Base-by-base conservation (phyloP, 1,140 invertebrate genomes). In the Elymnias hypermnestra region DNA sequence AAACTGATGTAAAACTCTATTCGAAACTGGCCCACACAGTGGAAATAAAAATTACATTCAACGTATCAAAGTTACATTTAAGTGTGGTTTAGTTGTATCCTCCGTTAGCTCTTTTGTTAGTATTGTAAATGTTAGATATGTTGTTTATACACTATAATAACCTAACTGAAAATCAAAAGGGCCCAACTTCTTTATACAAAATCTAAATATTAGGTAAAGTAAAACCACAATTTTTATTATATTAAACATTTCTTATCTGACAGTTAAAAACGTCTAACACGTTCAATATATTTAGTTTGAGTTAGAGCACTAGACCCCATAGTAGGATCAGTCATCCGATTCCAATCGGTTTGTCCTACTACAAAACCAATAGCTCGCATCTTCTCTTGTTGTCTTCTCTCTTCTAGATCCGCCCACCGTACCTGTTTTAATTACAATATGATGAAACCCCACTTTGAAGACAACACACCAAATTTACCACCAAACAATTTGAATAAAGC, bases 341-440 rank as follows among this genome's bases (percentile, higher is more conserved):
- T 90, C 97, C 97, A 98, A 77, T 98, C 94, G 0, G 95, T 97
- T 57, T 97, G 95, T 2, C 97, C 97, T 28, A 98, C 94, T 21
- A 98, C 95, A 85, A 98, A 98, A 8, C 97, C 97, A 36, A 98
- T 92, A 7, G 95, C 95, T 14, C 95, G 91, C 90, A 96, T 94
- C 84, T 95, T 94, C 67, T 95, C 92, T 84, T 97, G 96, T 57
- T 94, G 83, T 57, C 93, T 94, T 63, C 92, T 89, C 83, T 98
- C 96, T 88, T 98, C 97, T 61, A 98, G 89, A 87, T 98, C 97
- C n/a, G 97, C 97, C 97, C 97, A 98, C 45, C 96, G 91, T 52
- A 98, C 96, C 96, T 98, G 76, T 54, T 73, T 79, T 57, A 82
- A 82, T 68, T 65, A 78, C 53, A 73, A 81, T 35, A 64, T 53